phyloP scores from a whole-genome alignment of 2,888 invertebrate species.

The Sympetrum striolatum region DNA sequence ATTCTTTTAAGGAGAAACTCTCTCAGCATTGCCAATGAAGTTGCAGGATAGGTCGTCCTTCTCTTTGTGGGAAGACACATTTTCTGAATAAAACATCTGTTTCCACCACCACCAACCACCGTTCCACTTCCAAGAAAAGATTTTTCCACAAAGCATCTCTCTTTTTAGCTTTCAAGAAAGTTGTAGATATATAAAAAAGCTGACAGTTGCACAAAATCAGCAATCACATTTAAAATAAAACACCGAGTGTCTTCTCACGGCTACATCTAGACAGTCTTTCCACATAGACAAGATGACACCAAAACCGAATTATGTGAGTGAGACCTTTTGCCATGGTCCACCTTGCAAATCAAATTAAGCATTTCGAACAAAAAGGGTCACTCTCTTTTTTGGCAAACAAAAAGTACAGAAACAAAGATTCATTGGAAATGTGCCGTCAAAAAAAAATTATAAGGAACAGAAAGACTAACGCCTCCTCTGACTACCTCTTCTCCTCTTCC shows the following conservation, averaged over 20 bases:
- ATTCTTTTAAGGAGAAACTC: constrained; percentile 5
- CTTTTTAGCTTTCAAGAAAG: not conserved
- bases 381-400: constrained; percentile 37
- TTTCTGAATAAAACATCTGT: constrained; percentile 70
- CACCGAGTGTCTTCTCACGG: constrained; percentile 49
- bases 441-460: not conserved
- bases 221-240: constrained; percentile 47
- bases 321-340: constrained; percentile 49
- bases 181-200: constrained; percentile 37
- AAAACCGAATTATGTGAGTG: constrained; percentile 50
- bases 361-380: constrained; percentile 46
- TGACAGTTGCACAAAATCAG: constrained; percentile 40
- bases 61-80: constrained; percentile 81
- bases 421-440: not conserved
- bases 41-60: constrained; percentile 59
- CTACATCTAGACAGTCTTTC: constrained; percentile 70
- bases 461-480: not conserved
- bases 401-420: not conserved
- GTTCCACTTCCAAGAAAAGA: constrained; percentile 35
- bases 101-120: constrained; percentile 21
- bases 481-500: not conserved
- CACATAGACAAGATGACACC: constrained; percentile 75
- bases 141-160: constrained; percentile 46
- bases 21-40: constrained; percentile 44
- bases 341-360: constrained; percentile 42